Base-by-base conservation (phyloP, 2,888 invertebrate genomes). In the Macrosiphum euphorbiae region DNA sequence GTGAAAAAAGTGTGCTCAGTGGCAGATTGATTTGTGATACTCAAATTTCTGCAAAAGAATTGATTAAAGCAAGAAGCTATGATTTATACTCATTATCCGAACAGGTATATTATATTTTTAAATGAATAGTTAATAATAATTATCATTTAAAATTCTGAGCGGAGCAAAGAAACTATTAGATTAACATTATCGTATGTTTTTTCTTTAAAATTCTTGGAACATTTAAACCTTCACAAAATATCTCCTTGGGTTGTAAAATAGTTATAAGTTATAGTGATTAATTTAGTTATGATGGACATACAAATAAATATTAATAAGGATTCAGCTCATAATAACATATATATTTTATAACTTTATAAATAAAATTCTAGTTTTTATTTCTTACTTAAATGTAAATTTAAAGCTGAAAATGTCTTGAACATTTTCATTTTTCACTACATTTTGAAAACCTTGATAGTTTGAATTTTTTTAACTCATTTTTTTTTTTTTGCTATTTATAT, bases 1-100 rank as follows among this genome's bases (percentile, higher is more conserved):
- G 95, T 28, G 96, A 96, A 94, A 95, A 95, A 94, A 95, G 95
- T 92, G 95, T 96, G 20, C 96, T 97, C 88, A 96, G 96, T 95
- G 99, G 99, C 0, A 97, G 99, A 90, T 96, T 99, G 94, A 97
- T 99, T 0, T 99, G 99, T 95, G 99, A 99, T 96, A 97, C 99
- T 1, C 98, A 98, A 96, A 96, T 98, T 55, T 98, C 99, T 0
- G 98, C 99, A 0, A 98, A 98, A 96, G 99, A 99, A 96, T 96
- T 99, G 88, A 98, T 99, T 47, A 97, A 98, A 95, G 97, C 98
- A 20, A 97, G 98, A 95, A 98, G 98, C 95, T 99, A 98, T 95
- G 99, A 99, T 96, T 96, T 99, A 87, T 97, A 98, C 94, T 97
- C 98, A 0, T 96, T 98, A 0, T 98, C 98, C 95, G 96, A 97